Conservation (phyloP, 2,888 invertebrate genomes). For the Eristalinus aeneus region DNA sequence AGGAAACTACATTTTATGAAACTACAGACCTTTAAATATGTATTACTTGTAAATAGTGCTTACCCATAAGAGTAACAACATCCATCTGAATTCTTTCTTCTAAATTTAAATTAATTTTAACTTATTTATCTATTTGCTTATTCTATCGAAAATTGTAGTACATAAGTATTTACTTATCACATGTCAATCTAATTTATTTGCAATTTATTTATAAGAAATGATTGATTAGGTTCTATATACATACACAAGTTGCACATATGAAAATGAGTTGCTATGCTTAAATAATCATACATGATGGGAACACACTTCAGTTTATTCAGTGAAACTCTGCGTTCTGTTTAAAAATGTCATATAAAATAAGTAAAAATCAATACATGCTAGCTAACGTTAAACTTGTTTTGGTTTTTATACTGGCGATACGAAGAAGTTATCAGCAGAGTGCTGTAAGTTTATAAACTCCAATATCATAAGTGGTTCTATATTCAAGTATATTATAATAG, state of each 20-base stretch:
- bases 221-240: not conserved
- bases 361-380: not conserved
- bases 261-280: not conserved
- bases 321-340: not conserved
- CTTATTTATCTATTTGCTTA: too few species aligned
- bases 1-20: too few species aligned
- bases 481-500: too few species aligned
- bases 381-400: not conserved
- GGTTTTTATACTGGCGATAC: not conserved
- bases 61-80: too few species aligned
- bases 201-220: too few species aligned
- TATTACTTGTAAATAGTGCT: too few species aligned
- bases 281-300: not conserved
- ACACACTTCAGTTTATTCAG: not conserved
- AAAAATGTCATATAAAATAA: not conserved
- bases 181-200: too few species aligned
- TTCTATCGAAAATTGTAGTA: too few species aligned
- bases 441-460: not conserved
- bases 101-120: too few species aligned
- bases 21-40: too few species aligned
- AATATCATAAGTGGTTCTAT: not conserved
- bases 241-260: not conserved
- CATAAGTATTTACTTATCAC: too few species aligned
- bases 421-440: not conserved
- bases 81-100: too few species aligned